These are phyloP conservation scores for Flexamia atlantica DNA, from an alignment of 2,888 invertebrate species.

Conservation along the genomic window DNA sequence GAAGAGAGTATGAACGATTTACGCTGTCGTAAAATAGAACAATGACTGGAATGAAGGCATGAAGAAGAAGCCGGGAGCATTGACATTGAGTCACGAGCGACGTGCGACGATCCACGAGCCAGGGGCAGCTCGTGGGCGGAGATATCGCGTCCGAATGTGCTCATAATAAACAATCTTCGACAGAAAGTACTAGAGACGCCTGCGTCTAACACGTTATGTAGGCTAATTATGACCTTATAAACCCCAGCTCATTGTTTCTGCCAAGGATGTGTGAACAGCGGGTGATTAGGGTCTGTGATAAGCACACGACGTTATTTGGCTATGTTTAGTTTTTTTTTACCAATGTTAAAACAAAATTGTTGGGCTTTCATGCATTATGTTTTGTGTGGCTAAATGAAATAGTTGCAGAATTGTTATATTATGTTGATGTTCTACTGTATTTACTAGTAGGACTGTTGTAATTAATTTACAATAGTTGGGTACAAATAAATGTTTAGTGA, in stretches of 20 bases:
- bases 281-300: not conserved
- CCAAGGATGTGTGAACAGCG: constrained; percentile 24
- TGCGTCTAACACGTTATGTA: not conserved
- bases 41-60: constrained; percentile 33
- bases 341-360: not conserved
- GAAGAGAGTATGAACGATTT: constrained; percentile 46
- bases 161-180: not conserved
- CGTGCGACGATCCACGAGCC: not conserved
- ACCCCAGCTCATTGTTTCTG: constrained; percentile 2
- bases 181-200: not conserved
- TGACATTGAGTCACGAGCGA: constrained; percentile 38
- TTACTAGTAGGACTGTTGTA: too few relatives aligned
- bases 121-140: not conserved
- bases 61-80: constrained; percentile 50
- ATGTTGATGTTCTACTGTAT: too few relatives aligned
- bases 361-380: too few relatives aligned
- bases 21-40: constrained; percentile 45
- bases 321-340: not conserved
- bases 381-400: too few relatives aligned
- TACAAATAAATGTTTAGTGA: too few relatives aligned
- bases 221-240: constrained; percentile 19
- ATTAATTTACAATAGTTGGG: too few relatives aligned
- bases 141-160: too few relatives aligned
- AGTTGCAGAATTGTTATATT: too few relatives aligned
- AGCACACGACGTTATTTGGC: not conserved